Conservation (phyloP, 2,888 invertebrate genomes). For the Sympetrum striolatum region DNA sequence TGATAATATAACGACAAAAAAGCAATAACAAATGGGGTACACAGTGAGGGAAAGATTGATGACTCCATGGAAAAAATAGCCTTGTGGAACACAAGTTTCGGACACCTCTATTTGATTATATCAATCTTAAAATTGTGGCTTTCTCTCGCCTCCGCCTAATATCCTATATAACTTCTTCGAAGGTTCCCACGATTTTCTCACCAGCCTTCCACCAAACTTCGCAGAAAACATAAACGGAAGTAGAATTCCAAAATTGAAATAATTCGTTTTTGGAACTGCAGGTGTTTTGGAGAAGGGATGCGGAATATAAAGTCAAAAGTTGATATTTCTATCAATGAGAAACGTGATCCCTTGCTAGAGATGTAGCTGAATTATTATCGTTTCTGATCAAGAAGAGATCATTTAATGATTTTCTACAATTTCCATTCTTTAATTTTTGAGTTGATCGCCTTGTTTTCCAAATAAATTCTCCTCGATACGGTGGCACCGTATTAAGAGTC, state of each 20-base stretch:
- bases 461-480: too few species aligned
- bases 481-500: too few species aligned
- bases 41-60: neutral
- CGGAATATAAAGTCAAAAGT: neutral
- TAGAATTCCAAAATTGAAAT: neutral
- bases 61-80: neutral
- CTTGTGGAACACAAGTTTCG: neutral
- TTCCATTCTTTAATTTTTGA: too few species aligned
- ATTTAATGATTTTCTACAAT: too few species aligned
- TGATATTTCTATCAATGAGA: neutral
- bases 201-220: neutral
- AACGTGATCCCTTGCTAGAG: neutral
- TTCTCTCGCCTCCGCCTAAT: neutral
- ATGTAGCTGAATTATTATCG: too few species aligned
- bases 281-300: neutral
- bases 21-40: neutral
- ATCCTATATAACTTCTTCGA: neutral
- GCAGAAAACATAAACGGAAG: neutral
- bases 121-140: neutral
- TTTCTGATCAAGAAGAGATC: too few species aligned
- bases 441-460: too few species aligned
- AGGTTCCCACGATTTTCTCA: neutral
- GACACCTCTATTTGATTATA: conserved; percentile 37
- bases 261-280: too few species aligned
- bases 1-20: neutral